Evolutionary conservation across 2,113 vertebrate species (phyloP), one percentile per base, ranked within the genome.

Genomic region (Ardeotis arabs): DNA sequence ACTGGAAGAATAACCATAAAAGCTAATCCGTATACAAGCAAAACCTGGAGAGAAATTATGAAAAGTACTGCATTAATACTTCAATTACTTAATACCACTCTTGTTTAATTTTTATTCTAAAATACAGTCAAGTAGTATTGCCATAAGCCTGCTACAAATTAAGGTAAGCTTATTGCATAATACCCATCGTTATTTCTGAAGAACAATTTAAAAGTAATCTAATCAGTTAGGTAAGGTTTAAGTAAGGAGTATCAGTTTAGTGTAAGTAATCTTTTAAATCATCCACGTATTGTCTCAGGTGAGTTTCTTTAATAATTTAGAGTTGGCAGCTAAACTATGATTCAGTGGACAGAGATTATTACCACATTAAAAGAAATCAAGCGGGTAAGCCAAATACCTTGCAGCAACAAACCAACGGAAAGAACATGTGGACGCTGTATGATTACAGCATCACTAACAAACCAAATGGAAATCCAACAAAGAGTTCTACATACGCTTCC

Each of bases 1-100:
- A 99, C 99, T 52, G 99, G 99, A 93, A 99, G 99, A 95, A 99
- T 99, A 96, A 99, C 99, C 99, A 99, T 99, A 80, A 99, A 99
- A n/a, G 99, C 99, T 85, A 99, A 97, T 66, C 99, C 99, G 22
- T 99, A 99, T 0, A 99, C 99, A 94, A 99, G 97, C 95, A 99
- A 98, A 93, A 99, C 99, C 99, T 99, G 93, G 13, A 70, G 87
- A 91, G 76, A 82, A 74, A 76, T 33, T 10, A 70, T 1, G 28
- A 90, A 58, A 55, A 2, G 58, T 3, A 84, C 6, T 47, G 14
- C 37, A 77, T 90, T 77, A 89, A 59, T 41, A 89, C 17, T 80
- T 62, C 35, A 60, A n/a, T 74, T 72, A 81, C 24, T 49, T 69
- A 76, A 44, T 44, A 56, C 5, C 14, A 28, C n/a, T 76, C 44